Base-by-base conservation (phyloP, 2,888 invertebrate species). In the Sinelater perroti region DNA sequence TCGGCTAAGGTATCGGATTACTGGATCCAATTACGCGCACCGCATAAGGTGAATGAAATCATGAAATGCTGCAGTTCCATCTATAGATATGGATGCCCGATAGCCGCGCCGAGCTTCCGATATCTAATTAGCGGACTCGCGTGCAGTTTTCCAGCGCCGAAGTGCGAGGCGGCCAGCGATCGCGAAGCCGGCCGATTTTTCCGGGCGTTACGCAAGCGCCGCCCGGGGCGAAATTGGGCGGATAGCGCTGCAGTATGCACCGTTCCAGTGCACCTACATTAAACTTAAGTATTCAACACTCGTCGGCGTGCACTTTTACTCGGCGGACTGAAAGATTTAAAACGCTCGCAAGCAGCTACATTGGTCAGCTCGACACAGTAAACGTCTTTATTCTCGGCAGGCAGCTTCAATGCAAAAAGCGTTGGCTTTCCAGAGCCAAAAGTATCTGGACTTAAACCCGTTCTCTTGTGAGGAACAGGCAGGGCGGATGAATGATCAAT, bases 41-140 rank as follows among this genome's bases (percentile, higher is more conserved):
- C 75, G 72, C 76, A 75, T 77, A 77, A 76, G 77, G 76, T 75
- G 76, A 76, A 78, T 76, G 76, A 77, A 77, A 77, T 76, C 75
- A 73, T 75, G 75, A 72, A 74, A 75, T 69, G 70, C 70, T 68
- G 66, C 64, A 56, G 53, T 61, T 62, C 60, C 58, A 61, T 63
- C 61, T 69, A 66, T 61, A 72, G 73, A 74, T 71, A 65, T 38
- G 72, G 73, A 74, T 72, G 66, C 65, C 51, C 70, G 74, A 73
- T 74, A 74, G 67, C 69, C 71, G 72, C 72, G 70, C 70, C 71
- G 69, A 65, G 69, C 40, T 65, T 72, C 73, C 73, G 71, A 75
- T 73, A 72, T 72, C 72, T 75, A 76, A 76, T 76, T 75, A 75
- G 74, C 67, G 67, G 40, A 40, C 24, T 40, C 21, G 13, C 40